Evolutionary conservation across 2,113 vertebrate genomes (phyloP).

Genomic region (Cavia porcellus): DNA sequence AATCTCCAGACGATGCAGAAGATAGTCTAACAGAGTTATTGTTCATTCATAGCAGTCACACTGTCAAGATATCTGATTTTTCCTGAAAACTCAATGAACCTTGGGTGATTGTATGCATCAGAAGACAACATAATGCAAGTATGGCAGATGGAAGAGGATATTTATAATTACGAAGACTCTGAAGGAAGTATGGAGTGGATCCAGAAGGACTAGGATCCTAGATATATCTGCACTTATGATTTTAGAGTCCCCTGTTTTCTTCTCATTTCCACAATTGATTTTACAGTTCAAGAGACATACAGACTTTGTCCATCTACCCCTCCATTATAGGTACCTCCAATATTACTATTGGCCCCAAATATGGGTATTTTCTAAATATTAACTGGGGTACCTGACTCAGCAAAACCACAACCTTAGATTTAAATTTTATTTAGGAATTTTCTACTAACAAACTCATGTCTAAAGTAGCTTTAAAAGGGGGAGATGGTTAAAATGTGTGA

Average conservation of each 20-base stretch:
- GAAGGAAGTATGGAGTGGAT: constrained; percentile 97
- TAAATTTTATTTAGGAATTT: background rate
- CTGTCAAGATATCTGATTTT: too few species aligned
- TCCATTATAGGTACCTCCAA: background rate
- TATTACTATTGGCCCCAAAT: background rate
- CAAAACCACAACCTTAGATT: background rate
- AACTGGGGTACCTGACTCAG: background rate
- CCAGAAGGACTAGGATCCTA: constrained; percentile 94
- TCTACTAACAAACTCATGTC: background rate
- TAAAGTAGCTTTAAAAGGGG: constrained; percentile 69
- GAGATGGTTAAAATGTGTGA: background rate
- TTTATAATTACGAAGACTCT: constrained; percentile 93
- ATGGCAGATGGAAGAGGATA: too few species aligned
- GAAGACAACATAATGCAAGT: too few species aligned
- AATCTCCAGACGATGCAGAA: constrained; percentile 90
- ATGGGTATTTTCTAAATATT: background rate
- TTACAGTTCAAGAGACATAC: constrained; percentile 63
- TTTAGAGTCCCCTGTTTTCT: constrained; percentile 84
- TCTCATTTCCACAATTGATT: constrained; percentile 81
- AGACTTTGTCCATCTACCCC: background rate
- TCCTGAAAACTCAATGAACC: too few species aligned
- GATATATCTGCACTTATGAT: constrained; percentile 63
- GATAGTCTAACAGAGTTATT: too few species aligned
- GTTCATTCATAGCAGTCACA: too few species aligned
- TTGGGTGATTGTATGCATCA: too few species aligned